Evolutionary conservation across 2,797 vertebrate genomes (phyloP), one percentile per base, ranked within the genome.

Genomic region (Cirrhinus molitorella): DNA sequence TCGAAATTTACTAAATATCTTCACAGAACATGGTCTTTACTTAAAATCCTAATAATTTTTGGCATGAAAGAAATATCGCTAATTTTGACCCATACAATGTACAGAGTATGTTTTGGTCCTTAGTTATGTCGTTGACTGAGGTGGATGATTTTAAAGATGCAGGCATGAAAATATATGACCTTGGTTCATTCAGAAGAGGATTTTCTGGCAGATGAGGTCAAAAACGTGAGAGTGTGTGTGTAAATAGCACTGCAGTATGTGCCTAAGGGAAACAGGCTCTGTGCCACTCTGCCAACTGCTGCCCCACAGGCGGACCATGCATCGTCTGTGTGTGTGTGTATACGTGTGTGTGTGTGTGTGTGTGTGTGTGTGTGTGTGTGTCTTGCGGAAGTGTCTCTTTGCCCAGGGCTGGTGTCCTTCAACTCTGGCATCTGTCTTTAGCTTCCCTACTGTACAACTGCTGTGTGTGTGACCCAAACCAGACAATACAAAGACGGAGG

Each of bases 181-280:
- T 67, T 67, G 45, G 13, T 37, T 61, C 1, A 5, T 25, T 55
- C 53, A 55, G 21, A n/a, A 11, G 21, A 55, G 53, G 9, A 55
- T 55, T 55, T 55, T 55, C 21, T n/a, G 53, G 16, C n/a, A 53
- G 49, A 34, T 40, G 51, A 75, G 51, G 55, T 45, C 55, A 61
- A n/a, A n/a, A n/a, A n/a, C n/a, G 43, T 25, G 40, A 79, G 77
- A 40, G 77, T 67, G 75, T 75, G 45, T 78, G 49, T 67, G 34
- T 63, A 9, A 19, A 74, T 65, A 66, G 77, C 43, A 47, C 75
- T 53, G 70, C 40, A 51, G 67, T 74, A 75, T 71, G 72, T 85
- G 86, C 68, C 85, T 76, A 68, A 79, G 85, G 88, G 79, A 79
- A 86, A 43, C 85, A 84, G 88, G 80, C 81, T 88, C 78, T 59